Evolutionary conservation across 1,140 invertebrate genomes (phyloP), one percentile per base, ranked within the genome.

Genomic region (Achatina immaculata): DNA sequence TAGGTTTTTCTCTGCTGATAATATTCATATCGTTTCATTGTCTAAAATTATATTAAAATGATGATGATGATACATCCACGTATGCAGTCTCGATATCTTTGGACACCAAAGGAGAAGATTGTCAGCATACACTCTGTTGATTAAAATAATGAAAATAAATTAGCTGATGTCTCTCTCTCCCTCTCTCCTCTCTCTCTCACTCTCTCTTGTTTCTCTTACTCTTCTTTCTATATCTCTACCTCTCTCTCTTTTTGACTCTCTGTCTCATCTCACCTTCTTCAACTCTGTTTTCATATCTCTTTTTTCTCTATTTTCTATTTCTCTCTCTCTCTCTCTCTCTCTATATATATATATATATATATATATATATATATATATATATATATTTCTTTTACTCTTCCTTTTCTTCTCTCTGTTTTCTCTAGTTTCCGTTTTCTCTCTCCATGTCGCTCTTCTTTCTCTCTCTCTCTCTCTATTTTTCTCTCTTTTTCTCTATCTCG

Each of bases 171-270:
- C 48, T 51, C 48, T 51, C 24, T 51, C 24, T 51, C 24, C 24
- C 48, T 51, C 48, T 51, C 11, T n/a, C 24, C 48, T 51, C 48
- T 51, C 11, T 51, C 48, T 51, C 24, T 51, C 48, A 4, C 24
- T 40, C 31, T 19, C 69, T 38, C 38, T 19, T 72, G 21, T 14
- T 40, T 40, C 69, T 38, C 40, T 16, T 72, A 24, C 6, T 40
- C 36, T 40, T 72, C 69, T 72, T 38, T 43, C 72, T 72, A 38
- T 45, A 21, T 45, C 72, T 74, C 72, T 48, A 1, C 48, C 72
- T 74, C 38, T 43, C 38, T 43, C 72, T 43, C 21, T 45, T 28
- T 74, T 43, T 74, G 28, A 19, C 16, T 45, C 38, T 74, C 72
- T 45, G 16, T 45, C 38, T 74, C 43, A 19, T 43, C 21, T 24